Evolutionary conservation across 2,113 vertebrate species (phyloP), one percentile per base, ranked within the genome.

Genomic region (Bufo bufo): DNA sequence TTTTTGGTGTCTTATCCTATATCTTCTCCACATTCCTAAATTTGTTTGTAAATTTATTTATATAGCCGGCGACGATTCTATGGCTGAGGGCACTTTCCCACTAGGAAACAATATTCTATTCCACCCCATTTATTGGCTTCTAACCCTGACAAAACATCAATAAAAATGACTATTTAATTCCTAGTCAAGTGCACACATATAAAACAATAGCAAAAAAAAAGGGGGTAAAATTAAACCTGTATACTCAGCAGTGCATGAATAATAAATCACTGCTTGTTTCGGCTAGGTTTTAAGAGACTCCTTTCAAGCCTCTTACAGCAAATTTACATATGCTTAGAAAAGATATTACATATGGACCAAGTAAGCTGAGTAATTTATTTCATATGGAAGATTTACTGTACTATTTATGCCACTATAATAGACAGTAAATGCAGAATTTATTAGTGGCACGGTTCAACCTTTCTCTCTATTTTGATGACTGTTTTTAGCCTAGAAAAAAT

Each of bases 131-230:
- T 80, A 90, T 82, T 61, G 74, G 90, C 89, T 84, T 54, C 49
- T 90, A 83, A 71, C 20, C 89, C 88, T 88, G 89, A 89, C 61
- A 89, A 90, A 92, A 89, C 90, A 89, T 85, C 89, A 79, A 54
- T 84, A 90, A 92, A 90, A 93, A 92, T 90, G 49, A 20, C 90
- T 50, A 88, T 92, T 93, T 91, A 33, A 92, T 92, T 91, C 92
- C 89, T 84, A 85, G 88, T 59, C 90, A 92, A 91, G 77, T 80
- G 61, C 12, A 77, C 92, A 93, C 79, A 92, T 93, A 93, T 93
- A 91, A 94, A 93, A 90, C 89, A 91, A 91, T 65, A 83, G 86
- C 8, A 80, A 89, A 90, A 91, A 77, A 80, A 89, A 90, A 91
- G 65, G 59, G 90, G 89, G 74, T 88, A 90, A 93, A 94, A 93